Evolutionary conservation across 1,140 invertebrate genomes (phyloP).

Genomic region (Drosophila busckii): DNA sequence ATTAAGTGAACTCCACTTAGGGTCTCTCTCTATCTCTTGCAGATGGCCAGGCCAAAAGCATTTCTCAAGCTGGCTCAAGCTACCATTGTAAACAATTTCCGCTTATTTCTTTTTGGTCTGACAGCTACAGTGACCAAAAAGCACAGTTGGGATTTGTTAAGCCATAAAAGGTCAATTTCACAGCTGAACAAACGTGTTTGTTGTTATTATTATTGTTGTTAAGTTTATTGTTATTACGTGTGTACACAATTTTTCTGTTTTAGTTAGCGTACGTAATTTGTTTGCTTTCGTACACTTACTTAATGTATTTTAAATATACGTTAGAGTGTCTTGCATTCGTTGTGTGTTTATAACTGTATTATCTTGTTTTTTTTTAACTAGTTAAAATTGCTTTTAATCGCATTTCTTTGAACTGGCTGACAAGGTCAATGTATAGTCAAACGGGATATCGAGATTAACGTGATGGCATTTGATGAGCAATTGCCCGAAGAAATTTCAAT

Average conservation of each 20-base stretch:
- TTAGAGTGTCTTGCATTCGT: background rate
- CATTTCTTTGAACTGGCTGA: conserved; percentile 55
- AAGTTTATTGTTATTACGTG: background rate
- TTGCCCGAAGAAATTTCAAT: conserved; percentile 1
- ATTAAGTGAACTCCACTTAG: conserved; percentile 17
- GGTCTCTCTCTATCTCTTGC: conserved; percentile 12
- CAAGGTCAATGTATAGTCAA: conserved; percentile 53
- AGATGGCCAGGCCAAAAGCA: conserved; percentile 1
- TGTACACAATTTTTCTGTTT: conserved; percentile 35
- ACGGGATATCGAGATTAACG: conserved; percentile 27
- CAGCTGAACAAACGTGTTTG: conserved; percentile 71
- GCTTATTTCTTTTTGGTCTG: conserved; percentile 40
- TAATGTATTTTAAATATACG: background rate
- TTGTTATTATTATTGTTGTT: conserved; percentile 15
- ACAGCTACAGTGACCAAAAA: conserved; percentile 8
- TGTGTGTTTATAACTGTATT: conserved; percentile 8
- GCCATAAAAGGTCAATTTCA: conserved; percentile 73
- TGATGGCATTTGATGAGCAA: conserved; percentile 37
- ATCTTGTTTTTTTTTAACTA: conserved; percentile 45
- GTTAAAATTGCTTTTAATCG: conserved; percentile 23
- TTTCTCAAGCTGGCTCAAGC: conserved; percentile 25
- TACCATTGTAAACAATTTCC: conserved; percentile 58
- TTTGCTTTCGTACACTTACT: background rate
- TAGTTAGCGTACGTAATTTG: conserved; percentile 34
- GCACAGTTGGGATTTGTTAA: conserved; percentile 16